phyloP scores from a whole-genome alignment of 2,888 invertebrate species.

The Netelia melanura region DNA sequence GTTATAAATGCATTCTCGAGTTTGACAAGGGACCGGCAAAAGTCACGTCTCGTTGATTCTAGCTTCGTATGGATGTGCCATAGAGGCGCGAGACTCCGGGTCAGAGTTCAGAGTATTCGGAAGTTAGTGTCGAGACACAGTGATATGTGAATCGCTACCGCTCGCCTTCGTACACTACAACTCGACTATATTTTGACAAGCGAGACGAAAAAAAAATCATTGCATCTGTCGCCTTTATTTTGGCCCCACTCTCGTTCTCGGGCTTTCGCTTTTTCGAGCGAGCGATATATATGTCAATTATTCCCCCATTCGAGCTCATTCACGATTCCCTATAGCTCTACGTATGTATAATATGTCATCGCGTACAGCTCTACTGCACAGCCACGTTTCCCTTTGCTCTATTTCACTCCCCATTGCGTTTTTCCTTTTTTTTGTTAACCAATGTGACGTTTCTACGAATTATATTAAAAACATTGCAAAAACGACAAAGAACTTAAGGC shows the following conservation, averaged over 20 bases:
- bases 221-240: slow-evolving; percentile 62
- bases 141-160: slow-evolving; percentile 22
- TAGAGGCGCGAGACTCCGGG: slow-evolving; percentile 22
- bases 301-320: slow-evolving; percentile 4
- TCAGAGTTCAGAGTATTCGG: slow-evolving; percentile 43
- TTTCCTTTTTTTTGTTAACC: no score
- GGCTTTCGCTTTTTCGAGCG: slow-evolving; percentile 21
- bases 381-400: neutral
- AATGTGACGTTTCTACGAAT: no score
- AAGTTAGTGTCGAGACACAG: slow-evolving; percentile 37
- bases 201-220: slow-evolving; percentile 59
- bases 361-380: neutral
- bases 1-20: slow-evolving; percentile 26
- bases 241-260: slow-evolving; percentile 16
- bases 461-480: no score
- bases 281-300: slow-evolving; percentile 3
- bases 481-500: no score
- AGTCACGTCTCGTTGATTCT: slow-evolving; percentile 58
- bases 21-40: neutral
- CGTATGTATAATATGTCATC: neutral
- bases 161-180: slow-evolving; percentile 29
- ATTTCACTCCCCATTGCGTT: no score
- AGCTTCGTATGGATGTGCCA: slow-evolving; percentile 14
- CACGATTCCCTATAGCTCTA: neutral
- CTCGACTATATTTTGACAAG: slow-evolving; percentile 65